A percentile compares a stretch with the other conserved stretches of the same genome.
Evolutionary conservation across 2,888 invertebrate species (phyloP).

Genomic region (Mechanitis messenoides): DNA sequence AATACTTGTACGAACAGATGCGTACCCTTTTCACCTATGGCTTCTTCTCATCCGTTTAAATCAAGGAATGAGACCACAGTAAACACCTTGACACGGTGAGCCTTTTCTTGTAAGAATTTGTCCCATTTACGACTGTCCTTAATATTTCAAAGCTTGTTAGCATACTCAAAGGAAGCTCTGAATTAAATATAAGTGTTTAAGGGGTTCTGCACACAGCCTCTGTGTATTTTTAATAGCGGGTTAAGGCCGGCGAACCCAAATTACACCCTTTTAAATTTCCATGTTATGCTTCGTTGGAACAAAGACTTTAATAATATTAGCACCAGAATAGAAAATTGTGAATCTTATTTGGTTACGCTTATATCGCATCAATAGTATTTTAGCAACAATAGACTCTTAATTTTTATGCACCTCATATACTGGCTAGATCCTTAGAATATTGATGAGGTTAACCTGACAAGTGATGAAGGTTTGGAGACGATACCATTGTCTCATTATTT

Average conservation of each 20-base stretch:
- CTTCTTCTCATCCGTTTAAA: slow-evolving; percentile 23
- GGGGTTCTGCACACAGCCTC: slow-evolving; percentile 32
- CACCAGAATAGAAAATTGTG: slow-evolving; percentile 38
- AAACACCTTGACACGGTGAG: slow-evolving; percentile 25
- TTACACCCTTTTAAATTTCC: slow-evolving; percentile 58
- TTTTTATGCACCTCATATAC: slow-evolving; percentile 55
- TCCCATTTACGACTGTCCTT: slow-evolving; percentile 13
- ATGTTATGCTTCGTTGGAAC: slow-evolving; percentile 45
- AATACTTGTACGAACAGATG: slow-evolving; percentile 17
- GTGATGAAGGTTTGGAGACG: slow-evolving; percentile 31
- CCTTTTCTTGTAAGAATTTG: slow-evolving; percentile 7
- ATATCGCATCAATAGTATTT: slow-evolving; percentile 42
- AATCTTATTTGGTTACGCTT: slow-evolving; percentile 42
- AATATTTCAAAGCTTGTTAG: slow-evolving; percentile 21
- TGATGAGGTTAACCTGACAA: slow-evolving; percentile 47
- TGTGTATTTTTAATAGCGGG: slow-evolving; percentile 41
- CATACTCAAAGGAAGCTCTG: slow-evolving; percentile 16
- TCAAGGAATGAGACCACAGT: slow-evolving; percentile 24
- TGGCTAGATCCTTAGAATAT: slow-evolving; percentile 53
- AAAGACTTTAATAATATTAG: slow-evolving; percentile 31
- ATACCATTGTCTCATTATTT: slow-evolving; percentile 30
- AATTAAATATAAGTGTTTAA: slow-evolving; percentile 31
- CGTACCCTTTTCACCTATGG: slow-evolving; percentile 19
- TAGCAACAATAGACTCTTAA: slow-evolving; percentile 58
- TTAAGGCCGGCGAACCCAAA: slow-evolving; percentile 28